Conservation (phyloP, 1,140 invertebrate genomes). For the Tetramorium alpestre region DNA sequence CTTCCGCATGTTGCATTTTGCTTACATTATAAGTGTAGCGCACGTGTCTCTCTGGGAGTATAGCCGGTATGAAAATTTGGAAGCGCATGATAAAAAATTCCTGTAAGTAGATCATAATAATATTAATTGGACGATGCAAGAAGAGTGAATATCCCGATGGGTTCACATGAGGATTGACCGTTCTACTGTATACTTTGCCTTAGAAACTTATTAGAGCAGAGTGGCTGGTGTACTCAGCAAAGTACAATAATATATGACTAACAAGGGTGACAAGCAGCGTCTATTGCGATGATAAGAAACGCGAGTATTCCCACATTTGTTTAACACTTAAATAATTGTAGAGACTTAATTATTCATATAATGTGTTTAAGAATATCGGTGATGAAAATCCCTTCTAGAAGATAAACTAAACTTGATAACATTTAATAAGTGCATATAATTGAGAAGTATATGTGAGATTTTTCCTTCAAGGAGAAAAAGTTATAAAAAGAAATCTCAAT, state of each 20-base stretch:
- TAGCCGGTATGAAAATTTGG: slow-evolving; percentile 24
- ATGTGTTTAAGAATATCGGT: neutral
- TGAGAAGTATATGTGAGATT: neutral
- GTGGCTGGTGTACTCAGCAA: neutral
- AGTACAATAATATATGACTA: slow-evolving; percentile 3
- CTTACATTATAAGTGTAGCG: neutral
- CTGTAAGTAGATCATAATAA: slow-evolving; percentile 35
- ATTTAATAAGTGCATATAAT: neutral
- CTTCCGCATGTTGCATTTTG: slow-evolving; percentile 26
- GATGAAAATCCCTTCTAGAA: neutral
- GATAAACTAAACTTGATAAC: neutral
- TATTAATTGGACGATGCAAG: slow-evolving; percentile 40
- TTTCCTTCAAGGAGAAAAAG: neutral
- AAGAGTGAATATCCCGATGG: slow-evolving; percentile 18
- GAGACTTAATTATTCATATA: neutral
- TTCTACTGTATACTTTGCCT: neutral
- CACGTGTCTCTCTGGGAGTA: slow-evolving; percentile 17
- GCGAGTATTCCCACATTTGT: neutral
- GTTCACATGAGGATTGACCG: neutral
- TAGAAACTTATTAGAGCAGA: slow-evolving; percentile 32
- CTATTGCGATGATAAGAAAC: neutral
- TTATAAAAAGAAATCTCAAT: neutral
- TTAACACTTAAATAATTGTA: slow-evolving; percentile 38
- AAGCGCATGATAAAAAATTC: slow-evolving; percentile 36
- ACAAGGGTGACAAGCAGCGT: slow-evolving; percentile 4